These are phyloP conservation scores for Drosophila neocordata DNA, from an alignment of 1,140 invertebrate genomes.

Conservation along the genomic window DNA sequence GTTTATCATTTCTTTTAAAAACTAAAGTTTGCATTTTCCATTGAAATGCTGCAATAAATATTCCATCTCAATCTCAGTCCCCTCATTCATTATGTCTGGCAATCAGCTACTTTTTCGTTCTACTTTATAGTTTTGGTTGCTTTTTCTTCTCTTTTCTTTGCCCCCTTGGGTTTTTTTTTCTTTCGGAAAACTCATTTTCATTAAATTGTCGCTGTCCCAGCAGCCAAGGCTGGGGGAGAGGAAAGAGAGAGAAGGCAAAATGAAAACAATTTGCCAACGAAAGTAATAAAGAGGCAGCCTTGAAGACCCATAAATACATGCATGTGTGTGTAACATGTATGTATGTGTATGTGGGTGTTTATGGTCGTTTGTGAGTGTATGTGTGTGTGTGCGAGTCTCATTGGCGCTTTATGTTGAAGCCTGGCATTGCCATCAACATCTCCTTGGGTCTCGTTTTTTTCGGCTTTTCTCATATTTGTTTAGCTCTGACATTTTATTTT, in stretches of 20 bases:
- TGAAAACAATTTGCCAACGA: conserved; percentile 65
- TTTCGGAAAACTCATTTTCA: conserved; percentile 45
- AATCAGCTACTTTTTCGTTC: not conserved
- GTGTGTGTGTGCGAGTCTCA: conserved; percentile 40
- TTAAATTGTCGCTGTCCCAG: conserved; percentile 34
- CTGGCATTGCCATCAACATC: conserved; percentile 9
- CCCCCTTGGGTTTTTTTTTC: not conserved
- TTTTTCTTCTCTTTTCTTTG: not conserved
- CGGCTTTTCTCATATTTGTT: conserved; percentile 45
- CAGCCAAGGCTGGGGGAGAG: conserved; percentile 22
- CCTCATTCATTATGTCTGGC: conserved; percentile 4
- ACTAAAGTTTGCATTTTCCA: not conserved
- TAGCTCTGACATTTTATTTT: conserved; percentile 67
- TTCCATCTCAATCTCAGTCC: conserved; percentile 29
- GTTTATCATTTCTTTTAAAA: not conserved
- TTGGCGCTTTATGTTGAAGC: conserved; percentile 60
- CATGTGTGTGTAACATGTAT: conserved; percentile 15
- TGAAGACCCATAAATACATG: conserved; percentile 34
- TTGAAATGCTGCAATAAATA: not conserved
- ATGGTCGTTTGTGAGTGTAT: conserved; percentile 9
- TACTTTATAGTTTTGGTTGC: conserved; percentile 19
- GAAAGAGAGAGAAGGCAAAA: conserved; percentile 38
- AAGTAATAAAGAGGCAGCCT: conserved; percentile 58
- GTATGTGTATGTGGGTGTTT: conserved; percentile 29
- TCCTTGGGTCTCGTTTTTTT: conserved; percentile 18